Percentiles rank a stretch among this genome's conserved stretches.
Conservation (phyloP, 1,140 invertebrate genomes). For the Atta colombica region DNA sequence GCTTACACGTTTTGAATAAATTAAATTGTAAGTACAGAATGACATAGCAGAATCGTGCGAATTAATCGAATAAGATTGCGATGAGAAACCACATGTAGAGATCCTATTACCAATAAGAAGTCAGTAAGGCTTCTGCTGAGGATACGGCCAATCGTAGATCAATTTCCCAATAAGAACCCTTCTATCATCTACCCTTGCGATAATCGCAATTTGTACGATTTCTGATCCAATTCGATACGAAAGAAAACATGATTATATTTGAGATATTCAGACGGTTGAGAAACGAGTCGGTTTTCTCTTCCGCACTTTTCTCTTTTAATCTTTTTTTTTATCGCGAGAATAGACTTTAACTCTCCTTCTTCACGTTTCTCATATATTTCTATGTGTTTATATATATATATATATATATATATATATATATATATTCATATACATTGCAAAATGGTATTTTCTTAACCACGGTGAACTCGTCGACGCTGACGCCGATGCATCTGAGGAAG, state of each 20-base stretch:
- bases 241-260: conserved; percentile 84
- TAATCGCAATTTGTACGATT: conserved; percentile 86
- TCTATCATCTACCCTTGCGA: conserved; percentile 77
- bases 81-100: conserved; percentile 86
- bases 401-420: neutral
- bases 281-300: conserved; percentile 30
- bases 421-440: conserved; percentile 37
- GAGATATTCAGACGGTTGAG: conserved; percentile 75
- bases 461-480: conserved; percentile 97
- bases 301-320: neutral
- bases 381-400: neutral
- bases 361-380: neutral
- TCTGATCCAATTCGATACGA: conserved; percentile 85
- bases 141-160: conserved; percentile 85
- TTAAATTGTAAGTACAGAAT: neutral
- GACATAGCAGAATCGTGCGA: conserved; percentile 69
- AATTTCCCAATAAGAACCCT: conserved; percentile 81
- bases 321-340: neutral
- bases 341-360: neutral
- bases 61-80: conserved; percentile 85
- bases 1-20: neutral
- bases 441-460: conserved; percentile 91
- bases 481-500: conserved; percentile 99
- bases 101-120: conserved; percentile 87
- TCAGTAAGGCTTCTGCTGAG: conserved; percentile 85